phyloP scores from a whole-genome alignment of 2,113 vertebrate species.

The Burhinus bistriatus region DNA sequence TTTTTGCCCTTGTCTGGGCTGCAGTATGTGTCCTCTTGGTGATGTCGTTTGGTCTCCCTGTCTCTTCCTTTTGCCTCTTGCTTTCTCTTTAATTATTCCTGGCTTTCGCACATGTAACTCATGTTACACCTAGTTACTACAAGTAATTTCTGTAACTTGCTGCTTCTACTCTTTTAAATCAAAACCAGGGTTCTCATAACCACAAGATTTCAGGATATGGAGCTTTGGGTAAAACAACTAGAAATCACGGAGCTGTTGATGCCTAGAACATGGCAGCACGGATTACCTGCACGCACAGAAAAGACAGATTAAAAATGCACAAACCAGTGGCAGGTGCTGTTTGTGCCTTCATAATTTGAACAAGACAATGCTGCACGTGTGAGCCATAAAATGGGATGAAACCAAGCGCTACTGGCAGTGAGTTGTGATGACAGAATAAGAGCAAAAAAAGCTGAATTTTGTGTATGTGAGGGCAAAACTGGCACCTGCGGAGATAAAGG shows the following conservation, averaged over 20 bases:
- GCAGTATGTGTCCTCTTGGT: neutral
- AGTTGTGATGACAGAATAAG: neutral
- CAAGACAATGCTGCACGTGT: neutral
- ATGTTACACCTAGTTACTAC: neutral
- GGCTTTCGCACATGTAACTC: neutral
- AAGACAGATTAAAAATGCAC: neutral
- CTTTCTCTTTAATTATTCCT: neutral
- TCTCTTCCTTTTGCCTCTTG: neutral
- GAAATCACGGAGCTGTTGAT: neutral
- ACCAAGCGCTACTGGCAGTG: neutral
- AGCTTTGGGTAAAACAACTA: neutral
- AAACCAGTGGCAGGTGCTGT: slow-evolving; percentile 21
- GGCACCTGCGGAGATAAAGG: neutral
- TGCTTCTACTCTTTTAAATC: neutral
- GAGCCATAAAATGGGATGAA: neutral
- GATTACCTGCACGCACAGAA: neutral
- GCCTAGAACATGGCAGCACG: neutral
- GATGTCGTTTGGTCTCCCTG: neutral
- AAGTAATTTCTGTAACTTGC: neutral
- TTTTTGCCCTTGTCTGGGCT: neutral
- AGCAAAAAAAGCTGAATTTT: neutral
- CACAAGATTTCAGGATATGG: neutral
- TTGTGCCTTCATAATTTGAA: neutral
- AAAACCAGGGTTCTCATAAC: neutral
- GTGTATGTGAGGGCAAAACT: neutral